phyloP scores from a whole-genome alignment of 2,113 vertebrate species.

The Crotalus viridis region DNA sequence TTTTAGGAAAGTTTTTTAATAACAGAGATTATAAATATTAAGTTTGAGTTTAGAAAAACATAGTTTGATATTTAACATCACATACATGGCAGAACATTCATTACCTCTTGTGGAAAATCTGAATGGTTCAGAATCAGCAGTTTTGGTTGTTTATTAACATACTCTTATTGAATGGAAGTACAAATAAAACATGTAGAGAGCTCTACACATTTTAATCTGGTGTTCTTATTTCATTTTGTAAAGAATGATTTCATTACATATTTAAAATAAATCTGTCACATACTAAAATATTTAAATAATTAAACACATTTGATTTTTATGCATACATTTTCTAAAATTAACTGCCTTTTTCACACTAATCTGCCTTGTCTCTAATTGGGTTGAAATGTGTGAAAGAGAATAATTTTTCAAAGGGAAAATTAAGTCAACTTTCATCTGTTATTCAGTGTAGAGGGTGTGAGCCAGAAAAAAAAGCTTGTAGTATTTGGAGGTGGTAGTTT shows the following conservation, averaged over 20 bases:
- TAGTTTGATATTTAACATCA: background rate
- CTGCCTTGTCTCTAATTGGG: slow-evolving; percentile 80
- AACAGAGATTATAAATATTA: background rate
- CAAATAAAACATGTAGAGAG: slow-evolving; percentile 45
- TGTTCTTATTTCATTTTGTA: slow-evolving; percentile 58
- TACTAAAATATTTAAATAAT: slow-evolving; percentile 78
- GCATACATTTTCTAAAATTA: slow-evolving; percentile 84
- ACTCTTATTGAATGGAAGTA: slow-evolving; percentile 27
- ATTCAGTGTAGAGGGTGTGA: slow-evolving; percentile 18
- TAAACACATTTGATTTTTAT: slow-evolving; percentile 80
- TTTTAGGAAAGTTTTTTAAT: background rate
- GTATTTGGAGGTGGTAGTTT: slow-evolving; percentile 29
- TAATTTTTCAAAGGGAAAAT: slow-evolving; percentile 66
- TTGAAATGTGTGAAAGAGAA: slow-evolving; percentile 79
- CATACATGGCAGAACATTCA: background rate
- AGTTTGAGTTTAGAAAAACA: background rate
- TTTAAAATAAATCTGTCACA: slow-evolving; percentile 70
- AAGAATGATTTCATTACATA: slow-evolving; percentile 65
- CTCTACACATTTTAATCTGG: slow-evolving; percentile 36
- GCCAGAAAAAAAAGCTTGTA: slow-evolving; percentile 34
- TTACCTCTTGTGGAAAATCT: slow-evolving; percentile 8
- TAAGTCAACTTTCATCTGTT: slow-evolving; percentile 42
- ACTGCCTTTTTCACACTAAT: slow-evolving; percentile 78
- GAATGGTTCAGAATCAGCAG: background rate
- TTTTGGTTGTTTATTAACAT: slow-evolving; percentile 9